Evolutionary conservation across 2,797 vertebrate species (phyloP).

Genomic region (Heliangelus exortis): DNA sequence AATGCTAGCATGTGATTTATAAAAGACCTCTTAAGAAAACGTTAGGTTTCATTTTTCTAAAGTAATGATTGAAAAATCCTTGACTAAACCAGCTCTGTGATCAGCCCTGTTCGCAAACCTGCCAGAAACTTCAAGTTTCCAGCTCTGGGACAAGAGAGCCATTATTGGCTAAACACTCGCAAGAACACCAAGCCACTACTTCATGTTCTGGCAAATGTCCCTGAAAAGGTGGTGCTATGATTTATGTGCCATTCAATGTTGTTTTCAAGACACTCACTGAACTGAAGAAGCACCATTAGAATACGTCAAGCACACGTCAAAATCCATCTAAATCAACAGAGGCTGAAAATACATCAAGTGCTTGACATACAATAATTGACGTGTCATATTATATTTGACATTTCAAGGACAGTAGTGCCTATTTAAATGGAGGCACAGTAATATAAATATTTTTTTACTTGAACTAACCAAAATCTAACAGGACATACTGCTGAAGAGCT

Average conservation of each 20-base stretch:
- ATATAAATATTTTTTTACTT: background rate
- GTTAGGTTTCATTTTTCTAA: background rate
- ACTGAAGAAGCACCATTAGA: conserved; percentile 49
- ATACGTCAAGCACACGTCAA: conserved; percentile 31
- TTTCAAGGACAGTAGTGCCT: conserved; percentile 47
- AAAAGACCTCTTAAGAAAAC: background rate
- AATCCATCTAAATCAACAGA: conserved; percentile 32
- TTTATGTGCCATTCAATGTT: conserved; percentile 19
- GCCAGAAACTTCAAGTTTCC: background rate
- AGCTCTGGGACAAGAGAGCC: background rate
- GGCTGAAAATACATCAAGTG: conserved; percentile 18
- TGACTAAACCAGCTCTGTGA: background rate
- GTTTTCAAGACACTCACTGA: conserved; percentile 49
- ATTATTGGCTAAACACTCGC: background rate
- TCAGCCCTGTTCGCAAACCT: background rate
- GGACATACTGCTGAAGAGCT: background rate
- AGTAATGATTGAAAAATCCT: background rate
- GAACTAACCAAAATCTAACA: background rate
- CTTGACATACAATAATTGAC: conserved; percentile 30
- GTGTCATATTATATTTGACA: conserved; percentile 48
- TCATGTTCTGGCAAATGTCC: background rate
- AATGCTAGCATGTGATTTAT: background rate
- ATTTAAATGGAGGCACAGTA: background rate
- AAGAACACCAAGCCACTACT: conserved; percentile 15
- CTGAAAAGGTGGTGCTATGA: conserved; percentile 6